Conservation (phyloP, 2,113 vertebrate genomes). For the Phyllostomus discolor region DNA sequence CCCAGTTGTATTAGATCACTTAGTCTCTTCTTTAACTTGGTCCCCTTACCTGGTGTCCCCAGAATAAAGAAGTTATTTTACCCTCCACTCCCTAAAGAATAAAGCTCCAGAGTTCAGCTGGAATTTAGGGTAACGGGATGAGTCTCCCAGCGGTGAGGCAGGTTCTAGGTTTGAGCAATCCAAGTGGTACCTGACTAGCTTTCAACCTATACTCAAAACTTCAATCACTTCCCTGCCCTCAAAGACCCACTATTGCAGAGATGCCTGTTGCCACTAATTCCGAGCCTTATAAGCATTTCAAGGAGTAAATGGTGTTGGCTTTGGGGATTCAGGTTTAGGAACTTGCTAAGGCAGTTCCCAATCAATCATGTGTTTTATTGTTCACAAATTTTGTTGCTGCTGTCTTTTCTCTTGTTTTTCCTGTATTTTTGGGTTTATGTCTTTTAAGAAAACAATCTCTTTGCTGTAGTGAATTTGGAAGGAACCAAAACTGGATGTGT, state of each 20-base stretch:
- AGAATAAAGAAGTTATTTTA: background rate
- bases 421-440: background rate
- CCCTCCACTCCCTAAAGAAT: background rate
- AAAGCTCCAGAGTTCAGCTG: background rate
- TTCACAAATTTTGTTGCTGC: background rate
- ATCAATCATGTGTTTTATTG: background rate
- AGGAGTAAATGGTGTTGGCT: too few species aligned
- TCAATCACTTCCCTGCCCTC: background rate
- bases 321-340: background rate
- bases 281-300: background rate
- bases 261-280: too few species aligned
- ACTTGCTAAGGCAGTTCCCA: background rate
- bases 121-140: accelerated
- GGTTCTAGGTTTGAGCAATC: background rate
- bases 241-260: background rate
- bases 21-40: background rate
- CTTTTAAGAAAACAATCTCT: background rate
- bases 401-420: background rate
- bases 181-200: background rate
- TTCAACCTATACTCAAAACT: background rate
- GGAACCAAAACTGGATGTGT: background rate
- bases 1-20: background rate
- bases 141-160: background rate
- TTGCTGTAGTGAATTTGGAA: background rate
- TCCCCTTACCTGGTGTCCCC: accelerated